Evolutionary conservation across 2,797 vertebrate genomes (phyloP).

Genomic region (Oreortyx pictus): DNA sequence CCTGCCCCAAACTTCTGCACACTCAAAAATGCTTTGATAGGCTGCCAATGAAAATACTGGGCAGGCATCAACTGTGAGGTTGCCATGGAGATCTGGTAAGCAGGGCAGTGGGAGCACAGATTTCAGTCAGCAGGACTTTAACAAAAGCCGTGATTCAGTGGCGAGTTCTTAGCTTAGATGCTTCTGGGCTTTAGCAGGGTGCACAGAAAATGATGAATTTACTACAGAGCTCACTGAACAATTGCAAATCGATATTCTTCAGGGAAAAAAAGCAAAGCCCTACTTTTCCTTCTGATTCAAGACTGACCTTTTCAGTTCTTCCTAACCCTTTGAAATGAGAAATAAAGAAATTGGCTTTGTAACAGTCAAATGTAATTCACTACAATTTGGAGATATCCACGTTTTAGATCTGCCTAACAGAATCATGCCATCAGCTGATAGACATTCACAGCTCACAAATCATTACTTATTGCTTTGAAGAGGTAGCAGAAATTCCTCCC

Average conservation of each 20-base stretch:
- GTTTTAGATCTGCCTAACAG: fast-evolving
- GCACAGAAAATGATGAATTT: constrained; percentile 60
- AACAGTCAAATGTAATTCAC: neutral
- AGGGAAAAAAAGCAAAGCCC: neutral
- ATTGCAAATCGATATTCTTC: neutral
- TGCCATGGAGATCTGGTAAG: constrained; percentile 78
- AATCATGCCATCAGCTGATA: neutral
- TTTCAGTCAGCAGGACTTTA: constrained; percentile 77
- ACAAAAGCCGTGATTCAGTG: constrained; percentile 88
- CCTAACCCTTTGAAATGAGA: neutral
- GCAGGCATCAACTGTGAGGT: constrained; percentile 69
- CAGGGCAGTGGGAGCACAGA: constrained; percentile 79
- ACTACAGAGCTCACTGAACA: neutral
- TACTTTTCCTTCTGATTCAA: neutral
- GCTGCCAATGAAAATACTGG: constrained; percentile 85
- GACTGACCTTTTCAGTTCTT: neutral
- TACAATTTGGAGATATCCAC: neutral
- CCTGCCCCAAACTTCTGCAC: constrained; percentile 74
- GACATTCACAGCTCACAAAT: neutral
- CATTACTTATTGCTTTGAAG: neutral
- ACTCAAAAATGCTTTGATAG: constrained; percentile 80
- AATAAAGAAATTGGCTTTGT: neutral
- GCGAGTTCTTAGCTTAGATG: constrained; percentile 65
- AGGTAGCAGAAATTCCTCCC: neutral
- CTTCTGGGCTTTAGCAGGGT: constrained; percentile 77